phyloP scores from a whole-genome alignment of 2,888 invertebrate species.

The Beris morrisii region DNA sequence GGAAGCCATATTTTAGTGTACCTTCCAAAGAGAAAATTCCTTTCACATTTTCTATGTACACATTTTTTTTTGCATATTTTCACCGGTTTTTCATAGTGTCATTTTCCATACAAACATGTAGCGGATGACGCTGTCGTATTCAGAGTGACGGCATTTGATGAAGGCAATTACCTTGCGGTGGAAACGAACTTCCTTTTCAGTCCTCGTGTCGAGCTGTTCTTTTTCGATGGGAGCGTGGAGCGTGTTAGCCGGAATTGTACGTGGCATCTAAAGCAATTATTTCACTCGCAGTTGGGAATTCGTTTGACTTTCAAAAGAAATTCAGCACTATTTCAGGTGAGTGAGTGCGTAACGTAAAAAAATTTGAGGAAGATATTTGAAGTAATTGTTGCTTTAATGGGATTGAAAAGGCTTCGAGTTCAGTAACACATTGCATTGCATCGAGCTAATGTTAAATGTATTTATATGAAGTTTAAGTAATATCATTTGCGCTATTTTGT shows the following conservation, averaged over 20 bases:
- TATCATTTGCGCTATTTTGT: too few species aligned
- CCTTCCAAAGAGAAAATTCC: too few species aligned
- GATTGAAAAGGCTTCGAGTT: too few species aligned
- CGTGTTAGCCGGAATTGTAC: neutral
- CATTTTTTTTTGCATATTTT: neutral
- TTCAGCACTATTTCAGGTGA: conserved; percentile 41
- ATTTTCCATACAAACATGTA: conserved; percentile 20
- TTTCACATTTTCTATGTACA: too few species aligned
- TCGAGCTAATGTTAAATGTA: too few species aligned
- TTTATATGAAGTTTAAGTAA: too few species aligned
- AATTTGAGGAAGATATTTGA: neutral
- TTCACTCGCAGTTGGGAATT: conserved; percentile 34
- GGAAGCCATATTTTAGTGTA: too few species aligned
- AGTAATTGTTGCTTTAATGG: neutral
- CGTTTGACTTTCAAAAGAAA: conserved; percentile 38
- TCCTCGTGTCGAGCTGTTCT: conserved; percentile 38
- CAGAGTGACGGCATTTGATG: conserved; percentile 36
- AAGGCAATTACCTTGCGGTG: conserved; percentile 35
- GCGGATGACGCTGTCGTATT: conserved; percentile 12
- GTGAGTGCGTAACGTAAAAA: conserved; percentile 29
- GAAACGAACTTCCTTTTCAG: conserved; percentile 39
- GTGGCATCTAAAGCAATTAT: neutral
- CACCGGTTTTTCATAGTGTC: conserved; percentile 1
- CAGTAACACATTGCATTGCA: too few species aligned
- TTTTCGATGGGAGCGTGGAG: conserved; percentile 23